Base-by-base conservation (phyloP, 2,113 vertebrate genomes). In the Lepisosteus osseus region DNA sequence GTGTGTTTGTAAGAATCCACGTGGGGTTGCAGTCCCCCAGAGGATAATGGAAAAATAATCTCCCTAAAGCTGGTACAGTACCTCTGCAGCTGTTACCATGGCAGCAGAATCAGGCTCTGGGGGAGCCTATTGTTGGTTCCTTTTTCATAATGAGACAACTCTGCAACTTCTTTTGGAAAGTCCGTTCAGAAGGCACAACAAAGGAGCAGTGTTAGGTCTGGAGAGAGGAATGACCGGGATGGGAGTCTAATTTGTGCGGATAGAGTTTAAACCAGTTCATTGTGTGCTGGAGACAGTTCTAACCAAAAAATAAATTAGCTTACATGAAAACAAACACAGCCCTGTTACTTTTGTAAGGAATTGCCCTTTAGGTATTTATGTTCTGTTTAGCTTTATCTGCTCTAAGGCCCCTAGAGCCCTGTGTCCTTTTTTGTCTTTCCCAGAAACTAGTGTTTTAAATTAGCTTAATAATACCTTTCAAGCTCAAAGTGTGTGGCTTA, bases 341-440 rank as follows among this genome's bases (percentile, higher is more conserved):
- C 67, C 80, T 83, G 81, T 86, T 85, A 61, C 73, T 5, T 74
- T 56, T 72, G 73, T 65, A 64, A 72, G 71, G 79, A 83, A 79
- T 82, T 69, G 75, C 67, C 77, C 83, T 85, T 70, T 73, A 79
- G 77, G 78, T 79, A 76, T 78, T 82, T 82, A 70, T 55, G 80
- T 84, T 76, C 80, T 82, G 82, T 55, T 55, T 61, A 42, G 70
- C 59, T 64, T 64, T 67, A 42, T 56, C 61, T 65, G 42, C 61
- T 4, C 41, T 14, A 47, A 69, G 57, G 66, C 12, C 71, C 71
- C 44, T 68, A 1, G 47, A 5, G 47, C 47, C 9, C 68, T 41
- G 42, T 73, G 54, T 66, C 72, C 68, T 57, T 72, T 65, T 82
- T 79, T 75, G 67, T 77, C 62, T 63, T 55, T 14, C n/a, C 15